Base-by-base conservation (phyloP, 2,888 invertebrate species). In the Drosophila percnosoma region DNA sequence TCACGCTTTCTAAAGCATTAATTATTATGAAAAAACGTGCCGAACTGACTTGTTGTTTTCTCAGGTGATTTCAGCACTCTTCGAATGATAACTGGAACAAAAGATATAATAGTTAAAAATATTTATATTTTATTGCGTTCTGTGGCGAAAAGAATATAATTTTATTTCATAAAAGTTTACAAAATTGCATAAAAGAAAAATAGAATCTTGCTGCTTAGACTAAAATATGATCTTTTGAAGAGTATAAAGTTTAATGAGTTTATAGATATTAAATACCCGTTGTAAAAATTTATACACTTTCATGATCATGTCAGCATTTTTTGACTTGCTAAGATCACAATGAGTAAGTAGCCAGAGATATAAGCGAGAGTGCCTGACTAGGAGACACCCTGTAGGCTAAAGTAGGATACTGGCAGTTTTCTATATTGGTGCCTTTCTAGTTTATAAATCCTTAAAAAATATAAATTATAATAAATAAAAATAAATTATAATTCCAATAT, bases 1-100 rank as follows among this genome's bases (percentile, higher is more conserved):
- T 13, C 38, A 7, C 70, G 74, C 61, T 75, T 75, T 62, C 52
- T 29, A 60, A 60, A 55, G n/a, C 21, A 24, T 27, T 21, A 21
- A 24, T 18, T 42, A 53, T 36, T 40, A 27, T 24, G 13, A 10
- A 33, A 40, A n/a, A 52, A 45, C 67, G 51, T 58, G 42, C 15
- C 5, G 11, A 13, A 11, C 15, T 11, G 10, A 34, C n/a, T 24
- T 18, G 33, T 24, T 18, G 55, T 53, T 40, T 29, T 49, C 11
- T 38, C 10, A 61, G 52, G 61, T 57, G 66, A 61, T 27, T 45
- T 65, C 34, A 59, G 45, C 52, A 54, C 5, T 49, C 51, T 52
- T 13, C 2, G 8, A 18, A 45, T 49, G 63, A 66, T 62, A 34
- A 38, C n/a, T 42, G 42, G 11, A 10, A 2, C 4, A 21, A 21